A percentile compares a stretch with the other conserved stretches of the same genome.
phyloP scores from a whole-genome alignment of 1,140 invertebrate species.

The Latrodectus geometricus region DNA sequence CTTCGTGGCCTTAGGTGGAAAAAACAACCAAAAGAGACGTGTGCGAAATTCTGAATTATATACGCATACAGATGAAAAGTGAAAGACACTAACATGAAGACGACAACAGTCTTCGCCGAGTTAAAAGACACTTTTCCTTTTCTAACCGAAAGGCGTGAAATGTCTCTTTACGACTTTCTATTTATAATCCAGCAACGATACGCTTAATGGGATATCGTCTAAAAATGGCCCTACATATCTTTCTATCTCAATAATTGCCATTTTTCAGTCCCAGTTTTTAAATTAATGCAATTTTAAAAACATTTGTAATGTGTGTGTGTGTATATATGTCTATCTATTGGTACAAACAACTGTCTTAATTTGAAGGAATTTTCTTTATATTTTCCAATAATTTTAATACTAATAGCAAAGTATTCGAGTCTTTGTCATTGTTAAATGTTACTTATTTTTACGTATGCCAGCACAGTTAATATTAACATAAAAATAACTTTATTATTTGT shows the following conservation, averaged over 20 bases:
- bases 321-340: too few relatives aligned
- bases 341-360: too few relatives aligned
- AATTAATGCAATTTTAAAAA: too few relatives aligned
- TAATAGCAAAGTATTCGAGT: too few relatives aligned
- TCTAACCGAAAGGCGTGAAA: not conserved
- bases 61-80: not conserved
- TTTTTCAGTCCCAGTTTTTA: not conserved
- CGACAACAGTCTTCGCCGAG: not conserved
- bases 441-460: too few relatives aligned
- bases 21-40: not conserved
- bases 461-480: too few relatives aligned
- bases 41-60: not conserved
- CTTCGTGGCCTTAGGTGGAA: not conserved
- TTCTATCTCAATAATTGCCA: not conserved
- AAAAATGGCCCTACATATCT: not conserved
- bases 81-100: not conserved
- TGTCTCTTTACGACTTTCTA: not conserved
- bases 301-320: too few relatives aligned
- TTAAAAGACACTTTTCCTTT: not conserved
- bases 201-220: not conserved
- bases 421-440: too few relatives aligned
- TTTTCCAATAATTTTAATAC: too few relatives aligned
- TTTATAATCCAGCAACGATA: not conserved
- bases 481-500: too few relatives aligned
- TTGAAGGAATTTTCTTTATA: too few relatives aligned